A percentile compares a stretch with the other conserved stretches of the same genome.
phyloP scores from a whole-genome alignment of 2,797 vertebrate species.

The Neoniphon sammara region DNA sequence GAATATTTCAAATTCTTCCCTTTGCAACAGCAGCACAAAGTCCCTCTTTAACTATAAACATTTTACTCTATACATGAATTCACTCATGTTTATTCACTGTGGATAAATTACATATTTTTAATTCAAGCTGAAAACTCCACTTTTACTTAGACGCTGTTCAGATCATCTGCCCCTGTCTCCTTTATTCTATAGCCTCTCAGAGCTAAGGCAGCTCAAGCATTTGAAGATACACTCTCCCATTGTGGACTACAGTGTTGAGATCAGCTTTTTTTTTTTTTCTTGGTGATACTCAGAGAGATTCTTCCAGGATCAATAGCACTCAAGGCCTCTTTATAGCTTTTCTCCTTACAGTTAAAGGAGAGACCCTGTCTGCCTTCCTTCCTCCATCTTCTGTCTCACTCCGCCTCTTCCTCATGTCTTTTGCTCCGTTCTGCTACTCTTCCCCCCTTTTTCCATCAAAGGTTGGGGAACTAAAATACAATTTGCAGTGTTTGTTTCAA shows the following conservation, averaged over 20 bases:
- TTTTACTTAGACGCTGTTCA: slow-evolving; percentile 12
- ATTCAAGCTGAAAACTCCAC: background rate
- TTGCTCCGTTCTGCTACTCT: background rate
- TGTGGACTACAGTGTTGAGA: slow-evolving; percentile 14
- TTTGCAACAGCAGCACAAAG: slow-evolving; percentile 25
- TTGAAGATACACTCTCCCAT: slow-evolving; percentile 28
- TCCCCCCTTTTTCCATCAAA: background rate
- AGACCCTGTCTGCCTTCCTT: slow-evolving; percentile 24
- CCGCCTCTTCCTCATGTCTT: background rate
- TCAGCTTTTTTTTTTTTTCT: slow-evolving; percentile 47
- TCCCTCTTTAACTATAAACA: background rate
- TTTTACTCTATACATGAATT: background rate
- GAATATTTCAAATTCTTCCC: background rate
- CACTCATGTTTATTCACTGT: background rate
- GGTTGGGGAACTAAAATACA: background rate
- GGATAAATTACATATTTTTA: background rate
- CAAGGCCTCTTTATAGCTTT: slow-evolving; percentile 53
- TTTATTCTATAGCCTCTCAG: background rate
- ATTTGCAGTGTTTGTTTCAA: background rate
- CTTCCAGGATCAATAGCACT: slow-evolving; percentile 77
- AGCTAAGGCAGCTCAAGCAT: background rate
- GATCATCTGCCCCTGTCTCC: background rate
- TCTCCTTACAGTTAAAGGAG: slow-evolving; percentile 40
- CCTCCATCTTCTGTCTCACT: background rate
- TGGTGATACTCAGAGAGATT: slow-evolving; percentile 36